Evolutionary conservation across 2,797 vertebrate genomes (phyloP).

Genomic region (Craterocephalus amniculus): DNA sequence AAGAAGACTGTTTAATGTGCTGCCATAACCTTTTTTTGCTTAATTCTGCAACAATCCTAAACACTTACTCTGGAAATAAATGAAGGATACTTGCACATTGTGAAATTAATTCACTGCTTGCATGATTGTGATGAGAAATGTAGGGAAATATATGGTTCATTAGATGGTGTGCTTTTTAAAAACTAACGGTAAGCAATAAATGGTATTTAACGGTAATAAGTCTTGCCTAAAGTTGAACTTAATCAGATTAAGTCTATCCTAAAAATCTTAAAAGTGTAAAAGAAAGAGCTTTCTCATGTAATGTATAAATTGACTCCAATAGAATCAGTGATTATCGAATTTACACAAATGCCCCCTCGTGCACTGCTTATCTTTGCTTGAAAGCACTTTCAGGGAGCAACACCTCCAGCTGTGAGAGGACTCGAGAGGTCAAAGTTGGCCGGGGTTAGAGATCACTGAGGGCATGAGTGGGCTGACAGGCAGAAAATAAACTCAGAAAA

Average conservation of each 20-base stretch:
- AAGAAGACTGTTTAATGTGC: background rate
- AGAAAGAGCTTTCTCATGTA: background rate
- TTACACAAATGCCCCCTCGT: constrained; percentile 8
- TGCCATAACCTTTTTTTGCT: background rate
- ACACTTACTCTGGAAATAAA: background rate
- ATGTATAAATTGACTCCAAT: background rate
- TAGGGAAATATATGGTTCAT: no score
- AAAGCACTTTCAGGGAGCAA: constrained; percentile 45
- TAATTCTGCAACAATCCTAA: background rate
- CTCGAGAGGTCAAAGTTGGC: constrained; percentile 54
- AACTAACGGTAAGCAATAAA: background rate
- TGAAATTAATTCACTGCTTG: background rate
- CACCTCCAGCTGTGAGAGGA: constrained; percentile 53
- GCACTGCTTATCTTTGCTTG: constrained; percentile 26
- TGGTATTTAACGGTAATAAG: no score
- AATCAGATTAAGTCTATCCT: no score
- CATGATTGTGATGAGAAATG: background rate
- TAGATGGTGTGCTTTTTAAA: background rate
- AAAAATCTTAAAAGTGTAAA: background rate
- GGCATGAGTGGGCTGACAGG: constrained; percentile 50
- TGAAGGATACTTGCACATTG: background rate
- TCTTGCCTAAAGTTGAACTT: background rate
- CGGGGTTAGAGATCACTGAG: constrained; percentile 55
- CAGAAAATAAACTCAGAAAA: constrained; percentile 36
- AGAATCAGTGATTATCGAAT: constrained; percentile 8